A percentile compares a stretch with the other conserved stretches of the same genome.
Conservation (phyloP, 2,888 invertebrate genomes). For the Caenorhabditis panamensis region DNA sequence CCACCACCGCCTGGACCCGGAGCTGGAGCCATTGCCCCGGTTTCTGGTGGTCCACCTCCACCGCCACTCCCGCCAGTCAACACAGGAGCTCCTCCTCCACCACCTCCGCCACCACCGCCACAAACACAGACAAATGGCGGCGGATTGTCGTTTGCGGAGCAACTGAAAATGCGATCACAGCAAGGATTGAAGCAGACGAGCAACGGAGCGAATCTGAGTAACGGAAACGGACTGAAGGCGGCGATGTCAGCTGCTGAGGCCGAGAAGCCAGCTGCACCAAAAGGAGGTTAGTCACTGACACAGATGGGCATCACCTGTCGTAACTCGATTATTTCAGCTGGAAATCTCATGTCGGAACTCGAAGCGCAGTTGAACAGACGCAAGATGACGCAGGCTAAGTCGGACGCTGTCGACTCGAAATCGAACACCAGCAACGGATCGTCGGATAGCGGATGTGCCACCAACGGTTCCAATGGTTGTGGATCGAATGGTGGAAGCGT, state of each 20-base stretch:
- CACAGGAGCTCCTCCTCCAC: constrained; percentile 32
- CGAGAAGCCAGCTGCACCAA: constrained; percentile 25
- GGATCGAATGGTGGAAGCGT: constrained; percentile 53
- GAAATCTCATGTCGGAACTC: constrained; percentile 61
- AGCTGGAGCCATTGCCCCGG: constrained; percentile 32
- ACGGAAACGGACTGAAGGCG: constrained; percentile 20
- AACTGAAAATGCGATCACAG: constrained; percentile 50
- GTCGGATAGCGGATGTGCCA: constrained; percentile 67
- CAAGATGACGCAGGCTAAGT: constrained; percentile 65
- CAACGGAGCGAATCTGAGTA: constrained; percentile 9
- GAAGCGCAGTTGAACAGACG: constrained; percentile 58
- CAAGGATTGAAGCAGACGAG: constrained; percentile 52
- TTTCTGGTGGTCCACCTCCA: constrained; percentile 64
- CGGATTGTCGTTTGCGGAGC: constrained; percentile 35
- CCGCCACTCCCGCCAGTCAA: constrained; percentile 63
- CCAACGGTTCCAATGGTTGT: constrained; percentile 35
- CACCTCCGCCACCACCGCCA: constrained; percentile 36
- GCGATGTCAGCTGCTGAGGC: not conserved
- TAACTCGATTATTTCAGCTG: constrained; percentile 27
- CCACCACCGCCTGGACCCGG: constrained; percentile 52
- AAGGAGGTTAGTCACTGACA: constrained; percentile 1
- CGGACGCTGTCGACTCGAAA: constrained; percentile 68
- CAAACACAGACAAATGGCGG: constrained; percentile 6
- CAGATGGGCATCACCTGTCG: not conserved
- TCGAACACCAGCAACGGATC: constrained; percentile 70